Evolutionary conservation across 2,888 invertebrate species (phyloP), one percentile per base, ranked within the genome.

Genomic region (Acronicta psi): DNA sequence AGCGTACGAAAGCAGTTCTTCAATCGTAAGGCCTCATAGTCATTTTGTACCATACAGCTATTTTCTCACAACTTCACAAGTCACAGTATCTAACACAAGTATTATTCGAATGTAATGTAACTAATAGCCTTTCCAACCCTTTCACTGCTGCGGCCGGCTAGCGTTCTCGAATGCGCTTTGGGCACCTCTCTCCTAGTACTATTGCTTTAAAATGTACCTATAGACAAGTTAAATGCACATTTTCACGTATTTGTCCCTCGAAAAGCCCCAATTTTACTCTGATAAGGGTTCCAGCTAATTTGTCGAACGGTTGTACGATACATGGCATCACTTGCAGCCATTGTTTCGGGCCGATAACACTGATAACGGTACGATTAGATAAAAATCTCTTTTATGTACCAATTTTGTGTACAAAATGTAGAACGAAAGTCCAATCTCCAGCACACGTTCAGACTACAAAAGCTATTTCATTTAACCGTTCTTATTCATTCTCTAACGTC

Each of bases 291-390:
- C 14, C 20, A 54, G 43, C 41, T 37, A 64, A 64, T 76, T 61
- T 58, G 14, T n/a, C 59, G 20, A 18, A 53, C 25, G 20, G 18
- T 54, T 36, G 36, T 42, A 46, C 41, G 36, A 61, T 58, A 71
- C 44, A 41, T 70, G 52, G 53, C 69, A 72, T 73, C 70, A 68
- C 65, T n/a, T 59, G 58, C 46, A 61, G 60, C 63, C 67, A 64
- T 74, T 73, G 75, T 77, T 73, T 69, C 40, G 56, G 23, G 25
- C 38, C 67, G 60, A 77, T 77, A 75, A 52, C 38, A 56, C 14
- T 66, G 78, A 81, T 80, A 79, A 70, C 52, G 52, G 54, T 52
- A 37, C 57, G 77, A 73, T 75, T 66, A 83, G 81, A 81, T 84
- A 75, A 62, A 51, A 51, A 23, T 20, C 40, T 46, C 7, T n/a